phyloP scores from a whole-genome alignment of 1,140 invertebrate genomes.

The Drosophila equinoxialis region DNA sequence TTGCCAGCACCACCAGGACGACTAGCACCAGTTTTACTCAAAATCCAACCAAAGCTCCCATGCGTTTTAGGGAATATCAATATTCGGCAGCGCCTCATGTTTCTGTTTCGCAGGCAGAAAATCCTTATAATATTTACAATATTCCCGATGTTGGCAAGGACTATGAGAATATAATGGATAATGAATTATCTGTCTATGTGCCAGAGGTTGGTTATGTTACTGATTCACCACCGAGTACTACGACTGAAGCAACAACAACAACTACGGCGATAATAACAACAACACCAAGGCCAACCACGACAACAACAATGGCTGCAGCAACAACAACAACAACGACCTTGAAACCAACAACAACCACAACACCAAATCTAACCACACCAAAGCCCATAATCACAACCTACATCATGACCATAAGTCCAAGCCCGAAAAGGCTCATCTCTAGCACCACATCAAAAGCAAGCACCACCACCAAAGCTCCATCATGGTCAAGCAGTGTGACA shows the following conservation, averaged over 20 bases:
- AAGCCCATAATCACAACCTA: not conserved
- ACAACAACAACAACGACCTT: not conserved
- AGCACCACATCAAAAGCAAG: not conserved
- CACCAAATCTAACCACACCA: not conserved
- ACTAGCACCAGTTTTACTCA: not conserved
- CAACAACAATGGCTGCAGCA: not conserved
- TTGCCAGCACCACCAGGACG: not conserved
- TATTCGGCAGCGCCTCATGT: slow-evolving; percentile 35
- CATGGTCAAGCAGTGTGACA: not conserved
- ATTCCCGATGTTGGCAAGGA: slow-evolving; percentile 61
- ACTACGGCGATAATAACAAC: not conserved
- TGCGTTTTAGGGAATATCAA: slow-evolving; percentile 37
- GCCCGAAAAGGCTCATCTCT: no score
- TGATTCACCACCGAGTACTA: slow-evolving; percentile 32
- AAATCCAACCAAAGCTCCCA: slow-evolving; percentile 22
- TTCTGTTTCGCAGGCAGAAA: slow-evolving; percentile 45
- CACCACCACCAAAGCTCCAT: not conserved
- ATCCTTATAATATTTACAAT: slow-evolving; percentile 63
- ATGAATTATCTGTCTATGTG: slow-evolving; percentile 53
- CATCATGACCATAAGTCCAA: no score
- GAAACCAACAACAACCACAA: not conserved
- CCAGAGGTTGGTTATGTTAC: slow-evolving; percentile 59
- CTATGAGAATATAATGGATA: slow-evolving; percentile 56
- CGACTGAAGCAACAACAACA: slow-evolving; percentile 11
- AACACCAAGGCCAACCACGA: not conserved